phyloP scores from a whole-genome alignment of 2,888 invertebrate genomes.

The Eulithis prunata region DNA sequence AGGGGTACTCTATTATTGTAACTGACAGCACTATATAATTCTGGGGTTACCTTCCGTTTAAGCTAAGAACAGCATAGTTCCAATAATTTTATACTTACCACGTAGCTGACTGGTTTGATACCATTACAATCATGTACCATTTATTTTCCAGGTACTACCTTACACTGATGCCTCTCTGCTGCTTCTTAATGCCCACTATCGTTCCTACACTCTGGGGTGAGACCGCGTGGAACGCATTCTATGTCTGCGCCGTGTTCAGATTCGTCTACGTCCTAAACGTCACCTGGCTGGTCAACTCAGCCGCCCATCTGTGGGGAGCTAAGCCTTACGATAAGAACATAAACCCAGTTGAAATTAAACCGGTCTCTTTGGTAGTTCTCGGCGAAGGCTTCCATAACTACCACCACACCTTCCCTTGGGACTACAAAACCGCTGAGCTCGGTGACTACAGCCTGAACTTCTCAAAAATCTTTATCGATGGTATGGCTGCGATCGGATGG shows the following conservation, averaged over 20 bases:
- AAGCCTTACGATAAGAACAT: slow-evolving; percentile 90
- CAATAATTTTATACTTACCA: neutral
- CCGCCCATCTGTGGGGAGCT: slow-evolving; percentile 91
- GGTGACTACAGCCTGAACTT: slow-evolving; percentile 88
- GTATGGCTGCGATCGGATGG: slow-evolving; percentile 92
- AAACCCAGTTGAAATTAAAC: slow-evolving; percentile 88
- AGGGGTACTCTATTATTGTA: too few relatives aligned
- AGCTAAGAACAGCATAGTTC: neutral
- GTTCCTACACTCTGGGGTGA: slow-evolving; percentile 93
- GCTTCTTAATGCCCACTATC: slow-evolving; percentile 90
- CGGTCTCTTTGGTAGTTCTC: slow-evolving; percentile 86
- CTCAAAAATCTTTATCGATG: slow-evolving; percentile 90
- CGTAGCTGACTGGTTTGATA: neutral
- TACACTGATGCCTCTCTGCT: slow-evolving; percentile 87
- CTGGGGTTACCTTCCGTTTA: too few relatives aligned
- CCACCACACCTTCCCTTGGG: slow-evolving; percentile 94
- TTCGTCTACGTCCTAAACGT: slow-evolving; percentile 91
- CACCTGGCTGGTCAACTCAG: slow-evolving; percentile 96
- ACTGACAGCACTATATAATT: too few relatives aligned
- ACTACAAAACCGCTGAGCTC: slow-evolving; percentile 92
- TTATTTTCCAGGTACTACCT: slow-evolving; percentile 86
- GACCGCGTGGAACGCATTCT: slow-evolving; percentile 85
- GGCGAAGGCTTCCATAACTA: slow-evolving; percentile 96
- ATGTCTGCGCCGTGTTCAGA: slow-evolving; percentile 88
- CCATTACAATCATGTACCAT: too few relatives aligned